Evolutionary conservation across 2,888 invertebrate species (phyloP).

Genomic region (Hololepta plana): DNA sequence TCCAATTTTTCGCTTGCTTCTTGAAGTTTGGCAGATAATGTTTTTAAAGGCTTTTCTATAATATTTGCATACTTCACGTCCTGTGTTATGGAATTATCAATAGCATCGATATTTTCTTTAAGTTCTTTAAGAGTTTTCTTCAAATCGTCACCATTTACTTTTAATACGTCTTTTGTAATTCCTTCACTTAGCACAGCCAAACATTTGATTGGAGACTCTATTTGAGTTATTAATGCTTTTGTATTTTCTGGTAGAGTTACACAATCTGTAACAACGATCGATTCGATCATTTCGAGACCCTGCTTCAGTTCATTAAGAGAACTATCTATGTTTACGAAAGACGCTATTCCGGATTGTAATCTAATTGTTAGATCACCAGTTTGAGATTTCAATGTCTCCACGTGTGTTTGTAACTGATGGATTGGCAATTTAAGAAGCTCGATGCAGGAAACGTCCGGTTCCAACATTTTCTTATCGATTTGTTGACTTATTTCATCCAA

Average conservation of each 20-base stretch:
- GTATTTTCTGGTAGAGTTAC: not conserved
- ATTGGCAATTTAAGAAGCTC: constrained; percentile 2
- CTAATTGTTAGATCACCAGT: not conserved
- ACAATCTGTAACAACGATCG: too few relatives aligned
- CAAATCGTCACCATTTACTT: too few relatives aligned
- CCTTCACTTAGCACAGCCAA: too few relatives aligned
- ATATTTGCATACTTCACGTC: too few relatives aligned
- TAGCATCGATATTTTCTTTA: too few relatives aligned
- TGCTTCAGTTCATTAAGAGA: constrained; percentile 1
- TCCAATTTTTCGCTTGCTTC: constrained; percentile 4
- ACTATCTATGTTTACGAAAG: constrained; percentile 2
- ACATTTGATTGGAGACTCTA: too few relatives aligned
- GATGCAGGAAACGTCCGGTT: too few relatives aligned
- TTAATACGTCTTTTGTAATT: too few relatives aligned
- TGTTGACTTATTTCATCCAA: constrained; percentile 6
- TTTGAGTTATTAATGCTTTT: constrained; percentile 1
- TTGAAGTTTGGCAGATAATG: constrained; percentile 4
- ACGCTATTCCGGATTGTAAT: constrained; percentile 1
- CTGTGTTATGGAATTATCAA: too few relatives aligned
- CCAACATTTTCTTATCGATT: not conserved
- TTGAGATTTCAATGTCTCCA: constrained; percentile 1
- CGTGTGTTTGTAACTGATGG: not conserved
- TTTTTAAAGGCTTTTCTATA: too few relatives aligned
- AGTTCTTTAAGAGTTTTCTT: too few relatives aligned
- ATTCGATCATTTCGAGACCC: too few relatives aligned